Conservation (phyloP, 2,888 invertebrate species). For the Eupsilia transversa region DNA sequence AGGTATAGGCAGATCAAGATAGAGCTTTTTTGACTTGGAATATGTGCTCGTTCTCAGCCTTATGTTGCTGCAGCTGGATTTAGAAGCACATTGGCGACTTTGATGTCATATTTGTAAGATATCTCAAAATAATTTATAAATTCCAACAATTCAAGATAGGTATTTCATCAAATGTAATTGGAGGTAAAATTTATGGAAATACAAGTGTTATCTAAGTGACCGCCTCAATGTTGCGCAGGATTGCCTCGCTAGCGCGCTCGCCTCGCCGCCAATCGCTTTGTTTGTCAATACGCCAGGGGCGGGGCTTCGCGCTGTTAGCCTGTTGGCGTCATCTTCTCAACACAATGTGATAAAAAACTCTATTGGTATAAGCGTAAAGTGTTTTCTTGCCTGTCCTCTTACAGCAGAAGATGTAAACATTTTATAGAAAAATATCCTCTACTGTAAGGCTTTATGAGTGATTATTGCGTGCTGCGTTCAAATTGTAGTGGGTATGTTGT, state of each 20-base stretch:
- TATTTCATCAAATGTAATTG: slow-evolving; percentile 64
- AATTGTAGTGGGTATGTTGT: slow-evolving; percentile 81
- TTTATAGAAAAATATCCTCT: slow-evolving; percentile 72
- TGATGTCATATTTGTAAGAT: neutral
- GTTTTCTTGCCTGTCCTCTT: slow-evolving; percentile 60
- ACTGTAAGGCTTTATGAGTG: slow-evolving; percentile 67
- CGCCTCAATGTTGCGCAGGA: slow-evolving; percentile 86
- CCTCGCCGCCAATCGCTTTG: slow-evolving; percentile 84
- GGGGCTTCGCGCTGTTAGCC: slow-evolving; percentile 76
- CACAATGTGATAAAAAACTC: slow-evolving; percentile 52
- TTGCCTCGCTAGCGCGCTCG: slow-evolving; percentile 78
- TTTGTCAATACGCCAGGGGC: slow-evolving; percentile 84
- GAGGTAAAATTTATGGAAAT: slow-evolving; percentile 71
- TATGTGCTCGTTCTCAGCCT: neutral
- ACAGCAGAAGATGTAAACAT: slow-evolving; percentile 52
- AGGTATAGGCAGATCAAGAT: neutral
- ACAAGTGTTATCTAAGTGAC: slow-evolving; percentile 76
- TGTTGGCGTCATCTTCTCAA: slow-evolving; percentile 51
- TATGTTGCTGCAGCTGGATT: no score
- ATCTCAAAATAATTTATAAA: slow-evolving; percentile 18
- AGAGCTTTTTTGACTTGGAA: neutral
- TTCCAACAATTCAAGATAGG: slow-evolving; percentile 31
- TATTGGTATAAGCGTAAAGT: slow-evolving; percentile 56
- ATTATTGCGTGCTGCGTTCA: slow-evolving; percentile 66
- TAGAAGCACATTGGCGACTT: neutral